Percentiles rank a stretch among this genome's conserved stretches.
These are phyloP conservation scores for Lemur catta DNA, from an alignment of 2,797 vertebrate species.

Conservation along the genomic window DNA sequence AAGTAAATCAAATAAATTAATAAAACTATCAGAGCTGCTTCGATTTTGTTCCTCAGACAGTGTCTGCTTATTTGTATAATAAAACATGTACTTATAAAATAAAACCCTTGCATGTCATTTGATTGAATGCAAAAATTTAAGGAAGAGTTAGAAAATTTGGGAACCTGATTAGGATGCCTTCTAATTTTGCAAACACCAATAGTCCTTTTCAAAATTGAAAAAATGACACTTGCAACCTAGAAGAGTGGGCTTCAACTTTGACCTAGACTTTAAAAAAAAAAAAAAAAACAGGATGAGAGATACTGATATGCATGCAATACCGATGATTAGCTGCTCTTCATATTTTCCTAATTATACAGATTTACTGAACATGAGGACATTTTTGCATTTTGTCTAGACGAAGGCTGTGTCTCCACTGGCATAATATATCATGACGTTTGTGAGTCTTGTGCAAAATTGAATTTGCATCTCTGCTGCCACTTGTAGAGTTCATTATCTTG, in stretches of 20 bases:
- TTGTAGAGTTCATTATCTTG: constrained; percentile 58
- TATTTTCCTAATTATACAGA: constrained; percentile 67
- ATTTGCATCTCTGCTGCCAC: constrained; percentile 44
- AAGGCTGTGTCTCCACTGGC: constrained; percentile 54
- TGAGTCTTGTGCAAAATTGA: constrained; percentile 51
- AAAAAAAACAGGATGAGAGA: background rate
- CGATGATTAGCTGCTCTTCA: constrained; percentile 54
- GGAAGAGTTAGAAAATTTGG: constrained; percentile 17
- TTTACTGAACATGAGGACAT: constrained; percentile 34
- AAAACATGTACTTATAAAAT: constrained; percentile 56
- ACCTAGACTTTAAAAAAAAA: background rate
- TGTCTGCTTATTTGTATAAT: constrained; percentile 70
- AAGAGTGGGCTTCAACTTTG: background rate
- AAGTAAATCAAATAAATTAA: constrained; percentile 80
- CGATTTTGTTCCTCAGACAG: constrained; percentile 69
- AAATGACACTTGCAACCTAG: constrained; percentile 16
- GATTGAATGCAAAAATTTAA: constrained; percentile 51
- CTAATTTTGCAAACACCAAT: background rate
- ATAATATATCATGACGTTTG: constrained; percentile 32
- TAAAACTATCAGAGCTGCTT: constrained; percentile 64
- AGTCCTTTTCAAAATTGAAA: constrained; percentile 36
- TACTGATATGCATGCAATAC: background rate
- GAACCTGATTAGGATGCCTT: background rate
- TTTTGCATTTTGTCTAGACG: constrained; percentile 72
- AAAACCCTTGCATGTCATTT: constrained; percentile 18